Evolutionary conservation across 2,797 vertebrate species (phyloP).

Genomic region (Melanogrammus aeglefinus): DNA sequence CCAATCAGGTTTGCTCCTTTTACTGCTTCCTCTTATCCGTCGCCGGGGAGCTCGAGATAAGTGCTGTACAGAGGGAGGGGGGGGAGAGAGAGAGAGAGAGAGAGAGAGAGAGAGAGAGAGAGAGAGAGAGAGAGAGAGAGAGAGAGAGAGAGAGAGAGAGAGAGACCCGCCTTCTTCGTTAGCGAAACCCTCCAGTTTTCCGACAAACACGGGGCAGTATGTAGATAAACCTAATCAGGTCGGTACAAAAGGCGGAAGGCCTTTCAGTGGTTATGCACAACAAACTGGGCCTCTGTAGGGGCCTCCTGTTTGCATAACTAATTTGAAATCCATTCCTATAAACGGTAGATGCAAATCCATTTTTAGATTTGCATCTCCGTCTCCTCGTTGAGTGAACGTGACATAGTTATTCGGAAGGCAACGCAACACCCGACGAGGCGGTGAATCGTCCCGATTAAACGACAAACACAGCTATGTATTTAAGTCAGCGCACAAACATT

Average conservation of each 20-base stretch:
- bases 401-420: neutral
- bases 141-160: no score
- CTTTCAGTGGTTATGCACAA: no score
- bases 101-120: neutral
- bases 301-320: neutral
- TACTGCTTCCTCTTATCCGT: constrained; percentile 99
- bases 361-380: neutral
- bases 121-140: neutral
- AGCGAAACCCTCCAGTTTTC: no score
- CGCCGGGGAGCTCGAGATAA: constrained; percentile 95
- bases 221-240: no score
- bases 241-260: no score
- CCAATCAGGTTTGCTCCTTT: constrained; percentile 99
- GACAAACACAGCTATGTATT: neutral
- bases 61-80: constrained; percentile 66
- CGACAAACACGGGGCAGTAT: no score
- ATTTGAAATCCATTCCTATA: neutral
- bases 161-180: no score
- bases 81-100: neutral
- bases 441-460: no score
- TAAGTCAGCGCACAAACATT: no score
- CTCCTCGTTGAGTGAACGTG: neutral
- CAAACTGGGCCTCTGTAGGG: neutral
- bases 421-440: no score
- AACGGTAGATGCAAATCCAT: neutral